These are phyloP conservation scores for Hippocampus kuda DNA, from an alignment of 2,797 vertebrate genomes.

Conservation along the genomic window DNA sequence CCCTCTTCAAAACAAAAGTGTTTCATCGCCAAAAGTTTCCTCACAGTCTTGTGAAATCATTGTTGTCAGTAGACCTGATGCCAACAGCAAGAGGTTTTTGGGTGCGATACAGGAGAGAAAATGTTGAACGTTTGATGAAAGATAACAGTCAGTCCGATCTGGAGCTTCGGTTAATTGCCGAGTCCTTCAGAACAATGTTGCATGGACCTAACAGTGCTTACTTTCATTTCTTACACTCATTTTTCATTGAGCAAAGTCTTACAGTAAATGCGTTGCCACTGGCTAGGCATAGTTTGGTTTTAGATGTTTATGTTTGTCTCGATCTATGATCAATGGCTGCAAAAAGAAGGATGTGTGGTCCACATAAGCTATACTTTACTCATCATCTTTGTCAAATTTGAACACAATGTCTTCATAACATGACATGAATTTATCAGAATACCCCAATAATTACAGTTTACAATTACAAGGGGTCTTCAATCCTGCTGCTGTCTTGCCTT, in stretches of 20 bases:
- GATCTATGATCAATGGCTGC: not conserved
- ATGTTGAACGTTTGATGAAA: slow-evolving; percentile 9
- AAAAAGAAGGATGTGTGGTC: not conserved
- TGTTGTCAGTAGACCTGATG: slow-evolving; percentile 1
- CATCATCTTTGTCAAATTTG: not conserved
- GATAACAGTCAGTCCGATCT: slow-evolving; percentile 4
- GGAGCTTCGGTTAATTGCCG: not conserved
- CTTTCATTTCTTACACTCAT: not conserved
- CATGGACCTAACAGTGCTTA: not conserved
- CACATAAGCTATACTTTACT: not conserved
- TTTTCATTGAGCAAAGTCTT: not conserved
- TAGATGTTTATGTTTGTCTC: not conserved
- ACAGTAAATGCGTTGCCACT: not conserved
- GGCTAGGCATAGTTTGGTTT: not conserved
- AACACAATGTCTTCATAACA: not conserved
- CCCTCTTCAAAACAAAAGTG: slow-evolving; percentile 23
- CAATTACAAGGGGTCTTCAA: too few species aligned
- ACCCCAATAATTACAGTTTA: not conserved
- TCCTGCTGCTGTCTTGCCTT: too few species aligned
- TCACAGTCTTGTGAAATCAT: slow-evolving; percentile 27
- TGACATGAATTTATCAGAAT: not conserved
- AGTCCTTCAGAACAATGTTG: not conserved
- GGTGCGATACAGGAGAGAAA: slow-evolving; percentile 15
- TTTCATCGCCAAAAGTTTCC: slow-evolving; percentile 28
- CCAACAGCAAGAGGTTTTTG: slow-evolving; percentile 12